These are phyloP conservation scores for Panonychus citri DNA, from an alignment of 1,140 invertebrate genomes.

Conservation along the genomic window DNA sequence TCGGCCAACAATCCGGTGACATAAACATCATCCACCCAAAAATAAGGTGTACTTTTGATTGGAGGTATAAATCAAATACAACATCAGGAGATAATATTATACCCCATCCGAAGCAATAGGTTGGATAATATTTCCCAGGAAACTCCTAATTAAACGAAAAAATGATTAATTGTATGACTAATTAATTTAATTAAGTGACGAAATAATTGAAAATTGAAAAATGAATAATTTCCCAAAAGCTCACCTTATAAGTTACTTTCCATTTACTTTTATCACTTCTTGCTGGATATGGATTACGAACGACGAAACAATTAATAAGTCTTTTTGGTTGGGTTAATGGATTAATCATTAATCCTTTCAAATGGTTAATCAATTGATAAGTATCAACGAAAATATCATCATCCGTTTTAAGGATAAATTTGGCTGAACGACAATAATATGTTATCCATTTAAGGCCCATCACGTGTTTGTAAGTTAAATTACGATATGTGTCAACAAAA, in stretches of 20 bases:
- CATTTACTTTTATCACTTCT: constrained; percentile 23
- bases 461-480: constrained; percentile 60
- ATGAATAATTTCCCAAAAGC: too few species aligned
- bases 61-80: constrained; percentile 18
- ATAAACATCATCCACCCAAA: constrained; percentile 66
- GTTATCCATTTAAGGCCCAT: constrained; percentile 60
- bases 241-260: constrained; percentile 15
- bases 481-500: constrained; percentile 53
- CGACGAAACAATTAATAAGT: constrained; percentile 15
- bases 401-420: constrained; percentile 60
- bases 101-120: constrained; percentile 25
- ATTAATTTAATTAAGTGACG: too few species aligned
- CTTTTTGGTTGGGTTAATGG: constrained; percentile 3
- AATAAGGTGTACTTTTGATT: constrained; percentile 27
- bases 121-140: constrained; percentile 21
- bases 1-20: constrained; percentile 46
- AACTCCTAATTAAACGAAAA: constrained; percentile 23
- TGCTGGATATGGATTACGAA: constrained; percentile 12
- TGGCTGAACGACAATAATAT: constrained; percentile 35
- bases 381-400: constrained; percentile 61
- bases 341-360: constrained; percentile 21
- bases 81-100: constrained; percentile 23
- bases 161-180: too few species aligned
- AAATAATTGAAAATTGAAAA: too few species aligned
- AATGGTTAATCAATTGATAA: constrained; percentile 34